Base-by-base conservation (phyloP, 2,888 invertebrate species). In the Agrochola lychnidis region DNA sequence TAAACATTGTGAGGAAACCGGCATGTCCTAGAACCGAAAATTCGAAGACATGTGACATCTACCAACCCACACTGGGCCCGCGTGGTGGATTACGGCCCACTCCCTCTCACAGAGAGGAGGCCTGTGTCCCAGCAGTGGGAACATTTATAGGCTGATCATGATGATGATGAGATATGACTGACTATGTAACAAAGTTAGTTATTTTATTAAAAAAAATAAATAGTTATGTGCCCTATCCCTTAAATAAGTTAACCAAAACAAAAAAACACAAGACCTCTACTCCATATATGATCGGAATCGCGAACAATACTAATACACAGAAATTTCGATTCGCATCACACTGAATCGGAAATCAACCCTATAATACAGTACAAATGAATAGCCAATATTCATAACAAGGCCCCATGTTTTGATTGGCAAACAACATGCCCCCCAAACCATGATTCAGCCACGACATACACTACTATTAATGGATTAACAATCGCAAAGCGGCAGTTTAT, bases 401-500 rank as follows among this genome's bases (percentile, higher is more conserved):
- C 48, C 25, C 59, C 66, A 69, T 70, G 79, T 82, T 88, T 86
- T 81, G 82, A 88, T 82, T 79, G 74, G 75, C 79, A 81, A 84
- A 81, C 76, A 73, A 77, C 76, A 67, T 76, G 79, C 62, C 79
- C 72, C 72, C 56, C 74, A 70, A 81, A 79, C 75, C 70, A 88
- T 82, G 74, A 85, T 80, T 81, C 80, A 76, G 83, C 70, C 42
- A 73, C 73, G 76, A 80, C 81, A 76, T 70, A 79, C 81, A 73
- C 73, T 61, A 82, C 79, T 88, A 88, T 89, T 87, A 89, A 87
- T 86, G 82, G 79, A 88, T 88, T 90, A 89, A 83, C 89, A 88
- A 88, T 88, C 76, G 83, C 82, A 87, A 89, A 90, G 83, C 85
- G 89, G 81, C 79, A 86, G 87, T 88, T 82, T 88, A 89, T 89